Evolutionary conservation across 2,797 vertebrate genomes (phyloP).

Genomic region (Podarcis lilfordi): DNA sequence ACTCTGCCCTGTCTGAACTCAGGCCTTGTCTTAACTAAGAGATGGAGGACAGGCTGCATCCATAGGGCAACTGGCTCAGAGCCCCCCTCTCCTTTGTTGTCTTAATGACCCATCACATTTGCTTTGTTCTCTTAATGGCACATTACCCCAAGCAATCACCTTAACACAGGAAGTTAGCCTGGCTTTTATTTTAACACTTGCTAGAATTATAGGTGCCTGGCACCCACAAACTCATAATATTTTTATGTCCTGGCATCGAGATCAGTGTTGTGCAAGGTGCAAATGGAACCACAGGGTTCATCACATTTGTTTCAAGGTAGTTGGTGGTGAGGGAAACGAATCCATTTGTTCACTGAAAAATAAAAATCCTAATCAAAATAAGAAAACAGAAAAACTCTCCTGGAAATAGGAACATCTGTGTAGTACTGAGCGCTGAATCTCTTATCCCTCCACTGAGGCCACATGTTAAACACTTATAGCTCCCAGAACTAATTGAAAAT

Average conservation of each 20-base stretch:
- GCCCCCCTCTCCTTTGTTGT: too few relatives aligned
- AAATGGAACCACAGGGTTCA: not conserved
- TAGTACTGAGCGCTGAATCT: conserved; percentile 21
- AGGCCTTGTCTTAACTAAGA: too few relatives aligned
- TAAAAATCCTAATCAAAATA: not conserved
- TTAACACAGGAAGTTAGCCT: too few relatives aligned
- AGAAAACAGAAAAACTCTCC: conserved; percentile 28
- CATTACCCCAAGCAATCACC: too few relatives aligned
- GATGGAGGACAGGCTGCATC: too few relatives aligned
- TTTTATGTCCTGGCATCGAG: conserved; percentile 3
- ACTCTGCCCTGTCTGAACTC: too few relatives aligned
- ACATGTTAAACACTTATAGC: conserved; percentile 33
- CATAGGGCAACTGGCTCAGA: too few relatives aligned
- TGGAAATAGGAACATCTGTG: conserved; percentile 43
- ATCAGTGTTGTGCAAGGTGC: conserved; percentile 12
- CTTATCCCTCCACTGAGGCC: conserved; percentile 22
- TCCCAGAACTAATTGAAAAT: conserved; percentile 59
- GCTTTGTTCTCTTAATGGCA: too few relatives aligned
- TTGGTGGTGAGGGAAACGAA: not conserved
- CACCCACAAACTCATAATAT: not conserved
- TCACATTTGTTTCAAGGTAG: conserved; percentile 31
- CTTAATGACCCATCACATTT: too few relatives aligned
- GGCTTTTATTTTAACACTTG: too few relatives aligned
- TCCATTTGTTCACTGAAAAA: not conserved
- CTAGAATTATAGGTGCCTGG: too few relatives aligned